A percentile compares a stretch with the other conserved stretches of the same genome.
These are phyloP conservation scores for Iguana delicatissima DNA, from an alignment of 2,797 vertebrate genomes.

Conservation along the genomic window DNA sequence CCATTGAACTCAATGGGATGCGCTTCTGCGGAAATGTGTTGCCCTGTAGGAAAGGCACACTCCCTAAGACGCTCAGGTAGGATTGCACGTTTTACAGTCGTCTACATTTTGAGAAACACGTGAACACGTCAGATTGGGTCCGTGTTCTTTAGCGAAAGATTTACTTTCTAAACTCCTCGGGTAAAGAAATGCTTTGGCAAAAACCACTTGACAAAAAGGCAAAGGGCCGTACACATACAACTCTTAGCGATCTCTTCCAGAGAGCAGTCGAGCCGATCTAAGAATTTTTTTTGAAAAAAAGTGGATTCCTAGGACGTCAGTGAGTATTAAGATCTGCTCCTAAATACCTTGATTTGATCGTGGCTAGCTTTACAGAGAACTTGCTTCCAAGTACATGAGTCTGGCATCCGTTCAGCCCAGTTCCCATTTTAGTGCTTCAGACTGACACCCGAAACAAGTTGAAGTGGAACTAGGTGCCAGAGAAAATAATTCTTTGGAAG, in stretches of 20 bases:
- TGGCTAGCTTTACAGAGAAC: background rate
- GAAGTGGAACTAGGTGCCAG: background rate
- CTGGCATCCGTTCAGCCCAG: background rate
- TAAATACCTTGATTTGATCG: background rate
- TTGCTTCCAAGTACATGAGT: background rate
- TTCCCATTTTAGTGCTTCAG: background rate
- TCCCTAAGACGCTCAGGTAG: background rate
- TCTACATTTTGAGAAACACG: background rate
- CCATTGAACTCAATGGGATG: background rate
- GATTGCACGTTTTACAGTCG: conserved; percentile 7
- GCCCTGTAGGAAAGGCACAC: background rate
- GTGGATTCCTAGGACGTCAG: background rate
- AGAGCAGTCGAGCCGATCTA: background rate
- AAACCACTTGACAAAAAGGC: too few relatives aligned
- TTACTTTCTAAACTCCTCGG: too few relatives aligned
- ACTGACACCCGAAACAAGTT: background rate
- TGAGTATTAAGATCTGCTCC: too few relatives aligned
- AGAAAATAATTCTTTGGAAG: background rate
- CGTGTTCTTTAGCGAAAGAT: conserved; percentile 37
- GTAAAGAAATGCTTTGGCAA: background rate
- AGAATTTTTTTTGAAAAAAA: background rate
- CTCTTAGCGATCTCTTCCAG: background rate
- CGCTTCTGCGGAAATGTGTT: background rate
- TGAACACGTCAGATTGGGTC: background rate
- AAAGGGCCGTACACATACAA: too few relatives aligned